Percentiles rank a stretch among this genome's conserved stretches.
Evolutionary conservation across 1,140 invertebrate genomes (phyloP).

Genomic region (Stegodyphus mimosarum): DNA sequence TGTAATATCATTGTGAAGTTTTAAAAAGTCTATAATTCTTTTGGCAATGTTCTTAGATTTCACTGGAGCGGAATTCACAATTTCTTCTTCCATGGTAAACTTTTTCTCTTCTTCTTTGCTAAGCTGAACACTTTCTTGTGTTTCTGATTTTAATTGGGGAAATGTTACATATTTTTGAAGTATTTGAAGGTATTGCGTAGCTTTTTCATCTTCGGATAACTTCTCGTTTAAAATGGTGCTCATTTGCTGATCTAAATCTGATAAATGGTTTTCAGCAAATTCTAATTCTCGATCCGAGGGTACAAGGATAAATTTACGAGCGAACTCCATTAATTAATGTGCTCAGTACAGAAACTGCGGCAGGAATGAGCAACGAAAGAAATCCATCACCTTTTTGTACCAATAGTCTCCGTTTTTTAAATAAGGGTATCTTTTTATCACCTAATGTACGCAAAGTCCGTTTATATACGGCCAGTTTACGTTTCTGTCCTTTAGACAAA

Average conservation of each 20-base stretch:
- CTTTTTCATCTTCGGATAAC: not conserved
- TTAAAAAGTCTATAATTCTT: not conserved
- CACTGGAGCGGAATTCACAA: not conserved
- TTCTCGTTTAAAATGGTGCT: not conserved
- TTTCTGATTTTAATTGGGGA: not conserved
- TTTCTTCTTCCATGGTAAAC: not conserved
- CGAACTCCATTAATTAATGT: not conserved
- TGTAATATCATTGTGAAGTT: not conserved
- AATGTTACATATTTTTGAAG: conserved; percentile 18
- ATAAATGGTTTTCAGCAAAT: not conserved
- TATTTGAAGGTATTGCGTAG: not conserved
- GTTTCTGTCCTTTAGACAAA: not conserved
- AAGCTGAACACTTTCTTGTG: not conserved
- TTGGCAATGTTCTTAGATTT: not conserved
- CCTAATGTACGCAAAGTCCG: not conserved
- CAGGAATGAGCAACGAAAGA: not conserved
- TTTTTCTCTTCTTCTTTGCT: not conserved
- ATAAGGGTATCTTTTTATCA: not conserved
- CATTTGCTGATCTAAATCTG: not conserved
- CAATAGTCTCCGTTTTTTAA: not conserved
- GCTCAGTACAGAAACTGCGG: not conserved
- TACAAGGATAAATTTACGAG: conserved; percentile 3
- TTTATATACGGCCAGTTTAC: not conserved
- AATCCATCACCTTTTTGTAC: conserved; percentile 4
- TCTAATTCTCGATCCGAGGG: not conserved